Base-by-base conservation (phyloP, 2,797 vertebrate species). In the Podargus strigoides region DNA sequence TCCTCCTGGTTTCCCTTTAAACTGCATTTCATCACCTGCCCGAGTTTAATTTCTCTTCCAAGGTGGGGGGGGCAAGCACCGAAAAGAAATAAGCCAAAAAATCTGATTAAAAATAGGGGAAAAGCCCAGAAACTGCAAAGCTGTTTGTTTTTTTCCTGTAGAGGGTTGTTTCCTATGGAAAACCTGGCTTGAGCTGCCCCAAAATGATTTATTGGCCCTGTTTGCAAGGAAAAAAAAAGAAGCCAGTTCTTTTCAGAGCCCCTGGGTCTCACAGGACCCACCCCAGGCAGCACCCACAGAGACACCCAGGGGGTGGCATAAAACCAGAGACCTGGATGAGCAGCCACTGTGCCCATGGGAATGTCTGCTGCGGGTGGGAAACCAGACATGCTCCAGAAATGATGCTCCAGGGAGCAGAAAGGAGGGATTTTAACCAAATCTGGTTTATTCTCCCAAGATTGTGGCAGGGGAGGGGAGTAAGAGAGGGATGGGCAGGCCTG, bases 401-500 rank as follows among this genome's bases (percentile, higher is more conserved):
- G 30, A 18, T 66, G 46, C 72, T 74, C 23, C 27, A 27, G 46
- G 21, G 64, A 80, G 14, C 8, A 9, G 22, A 42, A 11, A 39
- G 23, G 36, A 66, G 47, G 17, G 41, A 44, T 18, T 56, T n/a
- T 59, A 59, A 85, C 53, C 23, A 24, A 55, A 52, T 20, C 32
- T 30, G 27, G 36, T 7, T 77, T 52, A 34, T 22, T 21, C 34
- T 44, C 36, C 24, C 44, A 17, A 32, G 37, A 67, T 2, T 34
- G 23, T 13, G 14, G 44, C 6, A 10, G 15, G 1, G 21, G 1
- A 0, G 14, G 24, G n/a, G 18, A n/a, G n/a, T 7, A 23, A 55
- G 26, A 76, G 47, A 66, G 42, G 37, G n/a, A 10, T 3, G 2
- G 30, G 12, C 23, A 62, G 34, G 55, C 8, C 23, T 23, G 1